A percentile compares a stretch with the other conserved stretches of the same genome.
These are phyloP conservation scores for Heteromurus nitidus DNA, from an alignment of 2,888 invertebrate species.

Conservation along the genomic window DNA sequence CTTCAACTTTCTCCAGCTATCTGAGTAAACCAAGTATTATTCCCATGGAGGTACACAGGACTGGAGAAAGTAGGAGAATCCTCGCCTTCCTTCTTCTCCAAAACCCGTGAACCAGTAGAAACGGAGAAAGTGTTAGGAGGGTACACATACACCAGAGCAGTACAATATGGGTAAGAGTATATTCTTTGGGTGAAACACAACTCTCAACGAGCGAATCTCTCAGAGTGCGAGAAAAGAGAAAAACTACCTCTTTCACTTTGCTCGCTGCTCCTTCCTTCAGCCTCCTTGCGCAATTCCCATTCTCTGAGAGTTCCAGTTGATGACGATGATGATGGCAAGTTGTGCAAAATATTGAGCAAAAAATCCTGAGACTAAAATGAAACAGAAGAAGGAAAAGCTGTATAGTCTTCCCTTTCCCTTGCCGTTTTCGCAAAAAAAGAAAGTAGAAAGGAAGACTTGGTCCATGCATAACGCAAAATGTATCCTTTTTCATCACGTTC, in stretches of 20 bases:
- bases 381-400: neutral
- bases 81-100: slow-evolving; percentile 15
- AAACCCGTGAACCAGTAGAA: neutral
- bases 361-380: neutral
- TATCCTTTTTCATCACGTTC: slow-evolving; percentile 21
- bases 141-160: neutral
- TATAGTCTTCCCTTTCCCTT: neutral
- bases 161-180: no score
- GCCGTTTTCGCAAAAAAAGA: slow-evolving; percentile 1
- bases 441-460: neutral
- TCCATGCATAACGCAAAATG: neutral
- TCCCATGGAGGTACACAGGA: neutral
- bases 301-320: slow-evolving; percentile 24
- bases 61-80: slow-evolving; percentile 17
- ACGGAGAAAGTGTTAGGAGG: neutral
- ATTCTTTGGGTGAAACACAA: slow-evolving; percentile 3
- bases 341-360: slow-evolving; percentile 26
- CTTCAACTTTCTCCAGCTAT: slow-evolving; percentile 6
- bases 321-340: slow-evolving; percentile 38
- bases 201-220: no score
- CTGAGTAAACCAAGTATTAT: slow-evolving; percentile 20
- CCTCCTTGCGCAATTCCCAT: slow-evolving; percentile 34
- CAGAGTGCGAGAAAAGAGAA: neutral
- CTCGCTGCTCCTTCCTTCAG: no score
- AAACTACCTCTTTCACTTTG: no score